Base-by-base conservation (phyloP, 92 coral and sea anemone genomes). In the Epizoanthus fatuus region DNA sequence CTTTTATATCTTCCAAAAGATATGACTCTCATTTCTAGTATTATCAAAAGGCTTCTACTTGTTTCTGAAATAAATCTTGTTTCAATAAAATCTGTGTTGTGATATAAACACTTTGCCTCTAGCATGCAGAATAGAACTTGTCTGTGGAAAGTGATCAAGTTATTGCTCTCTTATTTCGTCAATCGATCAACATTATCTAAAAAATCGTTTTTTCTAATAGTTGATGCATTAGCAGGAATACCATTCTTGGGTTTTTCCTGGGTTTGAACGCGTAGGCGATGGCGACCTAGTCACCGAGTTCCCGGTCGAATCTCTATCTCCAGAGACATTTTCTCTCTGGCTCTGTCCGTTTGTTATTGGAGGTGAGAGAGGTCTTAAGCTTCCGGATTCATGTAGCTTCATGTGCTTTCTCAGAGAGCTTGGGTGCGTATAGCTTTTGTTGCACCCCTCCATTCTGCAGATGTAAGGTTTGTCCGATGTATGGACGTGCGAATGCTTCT, bases 351-450 rank as follows among this genome's bases (percentile, higher is more conserved):
- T 95, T 44, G 94, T 90, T 29, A 92, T 62, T 58, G 92, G 87
- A 44, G 98, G 98, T 60, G 98, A 95, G 25, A 95, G 72, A 11
- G 95, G 92, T 67, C 98, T 89, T 10, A 95, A 79, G 57, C 94
- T 93, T 59, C 98, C 98, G 51, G 90, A 86, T 67, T 97, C 99
- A 59, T 97, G 99, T 60, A 97, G 99, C 91, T 97, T 97, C 99
- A 97, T 97, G 79, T 97, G 99, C 88, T 97, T 97, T 87, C 98
- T 78, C 60, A 97, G 87, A 25, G 99, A 97, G 63, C 98, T 95
- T n/a, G 99, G 99, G 77, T 97, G 99, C 37, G 99, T 97, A 59
- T 97, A 97, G 85, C 99, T 97, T 89, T 97, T 97, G 75, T 97
- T 95, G 79, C 99, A 97, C 45, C 99, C 98, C 15, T 97, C 99